Base-by-base conservation (phyloP, 2,797 vertebrate species). In the Microctenopoma stevenorrisi region DNA sequence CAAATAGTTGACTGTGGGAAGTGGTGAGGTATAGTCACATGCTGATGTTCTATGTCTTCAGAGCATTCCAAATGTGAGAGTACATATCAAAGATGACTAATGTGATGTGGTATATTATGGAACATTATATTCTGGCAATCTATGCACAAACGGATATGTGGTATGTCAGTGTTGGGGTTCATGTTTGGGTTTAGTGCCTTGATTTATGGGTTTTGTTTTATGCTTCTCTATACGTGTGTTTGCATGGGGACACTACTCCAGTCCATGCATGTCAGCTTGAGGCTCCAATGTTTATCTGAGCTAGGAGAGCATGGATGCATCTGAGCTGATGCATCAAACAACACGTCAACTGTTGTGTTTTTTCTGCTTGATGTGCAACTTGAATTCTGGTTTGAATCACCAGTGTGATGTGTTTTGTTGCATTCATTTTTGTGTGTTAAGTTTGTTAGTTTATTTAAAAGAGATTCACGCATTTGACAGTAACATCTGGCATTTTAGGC, bases 231-330 rank as follows among this genome's bases (percentile, higher is more conserved):
- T 43, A 6, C 52, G 8, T 54, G 18, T 38, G 5, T 56, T 60
- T 64, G 51, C 60, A 68, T 22, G 42, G 26, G 15, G 16, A 4
- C 33, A 1, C 28, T 22, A 3, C 33, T 50, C 11, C 16, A 53
- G 51, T 49, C 46, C 22, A 9, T 46, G 68, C 81, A 74, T 74
- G 67, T 28, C 0, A 0, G 55, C 59, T 40, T 69, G 64, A 66
- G 49, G 48, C 61, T 25, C 61, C 5, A 10, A 4, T 54, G 46
- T 4, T 1, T 52, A 3, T n/a, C 22, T 42, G 35, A 28, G 15
- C 10, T 18, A 35, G 15, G 43, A 46, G 16, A 55, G 44, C 28
- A 46, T 51, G 53, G 53, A 72, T 68, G 49, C 35, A 65, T 58
- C 15, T 2, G 28, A 52, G 55, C 47, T 40, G 60, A 64, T 49